Evolutionary conservation across 2,888 invertebrate species (phyloP).

Genomic region (Drosophila neonasuta): DNA sequence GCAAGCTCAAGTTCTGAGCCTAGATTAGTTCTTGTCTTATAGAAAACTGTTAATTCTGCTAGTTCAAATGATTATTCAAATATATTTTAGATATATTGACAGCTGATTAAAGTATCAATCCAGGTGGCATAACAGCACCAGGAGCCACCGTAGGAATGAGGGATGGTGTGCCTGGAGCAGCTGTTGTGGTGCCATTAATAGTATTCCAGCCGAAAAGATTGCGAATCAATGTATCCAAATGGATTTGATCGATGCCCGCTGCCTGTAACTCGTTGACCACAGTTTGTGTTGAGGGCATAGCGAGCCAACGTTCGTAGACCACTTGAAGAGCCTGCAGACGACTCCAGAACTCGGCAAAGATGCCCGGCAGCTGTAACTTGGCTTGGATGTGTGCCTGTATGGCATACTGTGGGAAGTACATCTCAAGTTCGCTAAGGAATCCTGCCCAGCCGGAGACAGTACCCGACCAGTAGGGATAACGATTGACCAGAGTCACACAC

Average conservation of each 20-base stretch:
- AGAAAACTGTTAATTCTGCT: slow-evolving; percentile 45
- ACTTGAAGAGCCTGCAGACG: slow-evolving; percentile 61
- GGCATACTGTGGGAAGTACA: slow-evolving; percentile 69
- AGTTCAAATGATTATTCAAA: slow-evolving; percentile 56
- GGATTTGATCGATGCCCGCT: slow-evolving; percentile 67
- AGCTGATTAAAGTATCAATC: slow-evolving; percentile 19
- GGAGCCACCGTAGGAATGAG: slow-evolving; percentile 23
- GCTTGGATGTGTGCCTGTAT: slow-evolving; percentile 67
- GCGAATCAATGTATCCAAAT: slow-evolving; percentile 75
- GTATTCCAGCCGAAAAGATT: slow-evolving; percentile 72
- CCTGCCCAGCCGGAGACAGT: slow-evolving; percentile 78
- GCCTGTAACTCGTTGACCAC: slow-evolving; percentile 60
- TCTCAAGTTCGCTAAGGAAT: slow-evolving; percentile 73
- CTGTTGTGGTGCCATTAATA: slow-evolving; percentile 39
- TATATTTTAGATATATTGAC: slow-evolving; percentile 54
- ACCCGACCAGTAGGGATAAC: slow-evolving; percentile 63
- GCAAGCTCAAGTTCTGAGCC: slow-evolving; percentile 78
- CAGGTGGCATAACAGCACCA: slow-evolving; percentile 51
- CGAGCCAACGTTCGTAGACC: slow-evolving; percentile 76
- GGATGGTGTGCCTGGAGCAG: background rate
- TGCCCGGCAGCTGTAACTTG: slow-evolving; percentile 67
- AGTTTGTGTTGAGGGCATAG: slow-evolving; percentile 58
- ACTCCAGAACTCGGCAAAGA: slow-evolving; percentile 73
- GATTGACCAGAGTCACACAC: slow-evolving; percentile 59
- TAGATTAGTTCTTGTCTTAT: slow-evolving; percentile 1